Evolutionary conservation across 2,888 invertebrate genomes (phyloP), one percentile per base, ranked within the genome.

Genomic region (Ischnura elegans): DNA sequence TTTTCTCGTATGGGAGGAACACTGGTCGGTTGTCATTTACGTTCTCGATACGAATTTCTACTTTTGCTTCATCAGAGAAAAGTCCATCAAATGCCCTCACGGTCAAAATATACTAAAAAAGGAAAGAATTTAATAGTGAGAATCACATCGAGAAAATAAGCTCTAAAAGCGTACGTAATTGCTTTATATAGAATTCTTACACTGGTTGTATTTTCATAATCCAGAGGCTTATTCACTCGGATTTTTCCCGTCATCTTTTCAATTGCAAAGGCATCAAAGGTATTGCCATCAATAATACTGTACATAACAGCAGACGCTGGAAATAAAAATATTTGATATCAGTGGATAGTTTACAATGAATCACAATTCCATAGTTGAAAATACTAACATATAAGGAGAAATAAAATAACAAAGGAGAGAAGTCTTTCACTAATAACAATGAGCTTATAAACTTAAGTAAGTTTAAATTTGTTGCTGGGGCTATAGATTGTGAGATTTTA

Each of bases 11-110:
- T 90, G 97, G 96, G 46, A 96, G 96, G 95, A 99, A 99, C 0
- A 97, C 97, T 0, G 99, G 99, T 0, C 98, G 97, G 96, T 99
- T 99, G 95, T 99, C 99, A 95, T 99, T 99, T 87, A 99, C 98
- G 95, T 99, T 98, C 95, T 97, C 98, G 93, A 99, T 98, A 95
- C 97, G 97, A 93, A 99, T 98, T 93, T 97, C 97, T 0, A 99
- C 99, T 95, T 97, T 97, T 0, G 99, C 98, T 94, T 97, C 97
- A 95, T 98, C 98, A 94, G 98, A 97, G 95, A 97, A 98, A 93
- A 97, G 97, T 1, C 99, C 99, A 95, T 99, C 98, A 94, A 98
- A 98, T 0, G 98, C 98, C 94, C 97, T 97, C 2, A 99, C 98
- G 93, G 97, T 98, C n/a, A 99, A 96, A 93, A 97, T 97, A 95